Conservation (phyloP, 2,888 invertebrate species). For the Cartodere bifasciata region DNA sequence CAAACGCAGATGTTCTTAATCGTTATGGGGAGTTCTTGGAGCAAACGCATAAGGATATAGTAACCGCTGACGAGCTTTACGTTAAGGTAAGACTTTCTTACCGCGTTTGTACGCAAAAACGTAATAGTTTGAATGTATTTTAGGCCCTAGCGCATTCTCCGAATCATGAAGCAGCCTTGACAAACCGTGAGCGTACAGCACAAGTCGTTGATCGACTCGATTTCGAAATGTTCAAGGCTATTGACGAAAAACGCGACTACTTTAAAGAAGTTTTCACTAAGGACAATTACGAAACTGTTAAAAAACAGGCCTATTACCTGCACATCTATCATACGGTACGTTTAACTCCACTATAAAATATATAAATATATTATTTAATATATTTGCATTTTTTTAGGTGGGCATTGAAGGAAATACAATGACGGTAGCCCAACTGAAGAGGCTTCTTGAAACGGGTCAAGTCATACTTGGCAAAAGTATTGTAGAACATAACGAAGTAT, state of each 20-base stretch:
- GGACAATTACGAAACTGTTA: slow-evolving; percentile 70
- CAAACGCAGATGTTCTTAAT: slow-evolving; percentile 83
- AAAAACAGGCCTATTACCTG: slow-evolving; percentile 89
- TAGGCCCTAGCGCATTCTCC: slow-evolving; percentile 71
- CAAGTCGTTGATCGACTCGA: slow-evolving; percentile 85
- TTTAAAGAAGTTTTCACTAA: slow-evolving; percentile 67
- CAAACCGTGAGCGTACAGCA: slow-evolving; percentile 73
- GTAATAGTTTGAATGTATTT: slow-evolving; percentile 3
- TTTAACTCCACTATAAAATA: neutral
- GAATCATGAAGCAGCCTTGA: slow-evolving; percentile 63
- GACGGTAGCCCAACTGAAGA: slow-evolving; percentile 82
- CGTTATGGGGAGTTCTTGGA: slow-evolving; percentile 91
- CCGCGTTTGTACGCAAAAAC: neutral
- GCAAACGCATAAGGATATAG: slow-evolving; percentile 67
- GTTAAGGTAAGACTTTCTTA: slow-evolving; percentile 42
- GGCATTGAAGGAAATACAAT: slow-evolving; percentile 97
- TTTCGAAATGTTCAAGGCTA: slow-evolving; percentile 57
- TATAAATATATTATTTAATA: slow-evolving; percentile 2
- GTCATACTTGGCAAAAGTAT: slow-evolving; percentile 85
- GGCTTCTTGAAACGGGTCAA: slow-evolving; percentile 80
- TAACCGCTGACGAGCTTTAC: slow-evolving; percentile 85
- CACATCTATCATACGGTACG: slow-evolving; percentile 87
- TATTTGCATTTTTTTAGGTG: slow-evolving; percentile 31
- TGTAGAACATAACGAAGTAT: slow-evolving; percentile 92
- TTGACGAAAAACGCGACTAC: slow-evolving; percentile 74